These are phyloP conservation scores for Scaptodrosophila lebanonensis DNA, from an alignment of 1,140 invertebrate genomes.

Conservation along the genomic window DNA sequence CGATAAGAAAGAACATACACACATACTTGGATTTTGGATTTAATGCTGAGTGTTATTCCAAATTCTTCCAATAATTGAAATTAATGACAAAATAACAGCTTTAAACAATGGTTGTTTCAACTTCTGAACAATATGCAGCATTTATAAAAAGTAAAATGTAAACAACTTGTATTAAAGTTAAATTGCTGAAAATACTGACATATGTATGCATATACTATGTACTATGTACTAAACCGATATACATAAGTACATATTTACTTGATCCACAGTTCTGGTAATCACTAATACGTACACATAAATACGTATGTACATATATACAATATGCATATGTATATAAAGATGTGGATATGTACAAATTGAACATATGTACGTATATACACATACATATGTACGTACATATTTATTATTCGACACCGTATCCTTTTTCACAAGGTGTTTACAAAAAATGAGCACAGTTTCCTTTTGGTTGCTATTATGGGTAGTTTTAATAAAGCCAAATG, in stretches of 20 bases:
- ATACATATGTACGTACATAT: slow-evolving; percentile 43
- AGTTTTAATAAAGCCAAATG: slow-evolving; percentile 9
- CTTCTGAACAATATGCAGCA: no score
- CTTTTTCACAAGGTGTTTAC: slow-evolving; percentile 28
- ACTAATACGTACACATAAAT: background rate
- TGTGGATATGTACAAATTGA: slow-evolving; percentile 15
- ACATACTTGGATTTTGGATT: no score
- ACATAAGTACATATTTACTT: background rate
- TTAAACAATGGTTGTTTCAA: no score
- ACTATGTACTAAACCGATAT: background rate
- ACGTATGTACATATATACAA: slow-evolving; percentile 15
- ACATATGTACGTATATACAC: slow-evolving; percentile 18
- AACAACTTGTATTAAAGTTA: background rate
- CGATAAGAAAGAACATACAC: no score
- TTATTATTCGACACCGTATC: slow-evolving; percentile 38
- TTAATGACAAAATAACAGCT: no score
- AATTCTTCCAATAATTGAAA: no score
- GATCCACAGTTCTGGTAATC: no score
- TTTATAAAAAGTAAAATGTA: no score
- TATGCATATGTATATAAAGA: background rate
- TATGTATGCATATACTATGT: slow-evolving; percentile 2
- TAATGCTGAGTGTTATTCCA: no score
- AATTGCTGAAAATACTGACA: background rate
- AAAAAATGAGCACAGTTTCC: slow-evolving; percentile 7
- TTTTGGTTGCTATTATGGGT: background rate